These are phyloP conservation scores for Lottia gigantea DNA, from an alignment of 2,888 invertebrate species.

Conservation along the genomic window DNA sequence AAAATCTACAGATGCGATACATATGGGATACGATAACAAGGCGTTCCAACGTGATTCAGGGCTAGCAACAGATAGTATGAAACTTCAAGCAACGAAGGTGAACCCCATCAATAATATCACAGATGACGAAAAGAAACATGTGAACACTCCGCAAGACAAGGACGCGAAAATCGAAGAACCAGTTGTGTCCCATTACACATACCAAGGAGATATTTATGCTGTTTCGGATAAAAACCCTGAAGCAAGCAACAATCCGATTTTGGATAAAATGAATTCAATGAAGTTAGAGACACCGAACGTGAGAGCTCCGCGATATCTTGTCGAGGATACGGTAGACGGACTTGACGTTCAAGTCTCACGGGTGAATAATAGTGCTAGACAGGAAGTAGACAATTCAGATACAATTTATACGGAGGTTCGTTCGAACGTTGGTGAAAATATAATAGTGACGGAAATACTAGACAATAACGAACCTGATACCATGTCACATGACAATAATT, in stretches of 20 bases:
- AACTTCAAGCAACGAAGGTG: slow-evolving; percentile 29
- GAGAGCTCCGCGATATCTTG: neutral
- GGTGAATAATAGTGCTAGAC: neutral
- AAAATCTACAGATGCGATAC: slow-evolving; percentile 15
- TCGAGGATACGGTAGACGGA: neutral
- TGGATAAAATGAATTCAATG: slow-evolving; percentile 36
- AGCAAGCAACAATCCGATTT: slow-evolving; percentile 30
- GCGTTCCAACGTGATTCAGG: slow-evolving; percentile 10
- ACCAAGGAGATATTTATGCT: slow-evolving; percentile 29
- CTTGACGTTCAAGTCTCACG: neutral
- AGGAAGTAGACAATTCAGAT: neutral
- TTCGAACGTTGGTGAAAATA: neutral
- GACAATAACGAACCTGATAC: neutral
- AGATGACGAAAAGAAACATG: slow-evolving; percentile 35
- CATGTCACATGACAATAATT: neutral
- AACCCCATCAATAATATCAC: slow-evolving; percentile 31
- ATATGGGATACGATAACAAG: slow-evolving; percentile 19
- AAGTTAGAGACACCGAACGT: slow-evolving; percentile 27
- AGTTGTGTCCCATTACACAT: slow-evolving; percentile 24
- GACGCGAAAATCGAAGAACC: slow-evolving; percentile 6
- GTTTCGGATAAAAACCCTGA: slow-evolving; percentile 16
- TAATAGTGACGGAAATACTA: slow-evolving; percentile 1
- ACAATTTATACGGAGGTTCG: neutral
- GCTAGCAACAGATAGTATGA: slow-evolving; percentile 40
- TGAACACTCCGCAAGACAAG: neutral